phyloP scores from a whole-genome alignment of 2,797 vertebrate genomes.

The Gila robusta region DNA sequence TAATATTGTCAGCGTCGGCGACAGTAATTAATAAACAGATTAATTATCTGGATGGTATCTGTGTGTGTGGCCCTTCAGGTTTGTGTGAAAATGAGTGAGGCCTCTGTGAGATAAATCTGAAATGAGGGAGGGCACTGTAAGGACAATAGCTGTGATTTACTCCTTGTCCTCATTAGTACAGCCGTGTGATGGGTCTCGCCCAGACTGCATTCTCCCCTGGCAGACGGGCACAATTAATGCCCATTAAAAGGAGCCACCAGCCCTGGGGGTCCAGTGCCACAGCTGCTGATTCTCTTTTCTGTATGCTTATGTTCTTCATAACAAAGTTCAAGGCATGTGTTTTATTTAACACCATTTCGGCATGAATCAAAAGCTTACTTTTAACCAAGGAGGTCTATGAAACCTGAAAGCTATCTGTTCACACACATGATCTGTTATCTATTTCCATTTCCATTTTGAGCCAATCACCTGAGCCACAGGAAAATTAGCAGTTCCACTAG shows the following conservation, averaged over 20 bases:
- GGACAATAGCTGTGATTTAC: constrained; percentile 58
- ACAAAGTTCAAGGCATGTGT: not conserved
- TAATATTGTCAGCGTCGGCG: constrained; percentile 50
- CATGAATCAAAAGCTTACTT: constrained; percentile 4
- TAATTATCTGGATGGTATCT: constrained; percentile 53
- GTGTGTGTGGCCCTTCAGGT: constrained; percentile 26
- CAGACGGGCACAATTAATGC: constrained; percentile 54
- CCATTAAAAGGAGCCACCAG: constrained; percentile 46
- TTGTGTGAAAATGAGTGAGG: constrained; percentile 33
- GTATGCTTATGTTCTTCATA: constrained; percentile 7
- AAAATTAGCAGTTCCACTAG: not conserved
- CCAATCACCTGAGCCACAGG: constrained; percentile 28
- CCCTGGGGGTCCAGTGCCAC: not conserved
- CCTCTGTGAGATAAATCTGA: constrained; percentile 34
- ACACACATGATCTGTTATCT: not conserved
- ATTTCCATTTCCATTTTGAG: not conserved
- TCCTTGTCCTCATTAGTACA: constrained; percentile 55
- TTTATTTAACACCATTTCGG: not conserved
- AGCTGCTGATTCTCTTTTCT: constrained; percentile 29
- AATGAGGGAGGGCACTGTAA: constrained; percentile 34
- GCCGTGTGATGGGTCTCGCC: constrained; percentile 31
- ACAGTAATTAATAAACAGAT: constrained; percentile 64
- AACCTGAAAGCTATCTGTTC: not conserved
- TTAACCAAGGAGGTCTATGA: constrained; percentile 2
- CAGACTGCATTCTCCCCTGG: constrained; percentile 33